These are phyloP conservation scores for Heliconius aoede DNA, from an alignment of 2,888 invertebrate species.

Conservation along the genomic window DNA sequence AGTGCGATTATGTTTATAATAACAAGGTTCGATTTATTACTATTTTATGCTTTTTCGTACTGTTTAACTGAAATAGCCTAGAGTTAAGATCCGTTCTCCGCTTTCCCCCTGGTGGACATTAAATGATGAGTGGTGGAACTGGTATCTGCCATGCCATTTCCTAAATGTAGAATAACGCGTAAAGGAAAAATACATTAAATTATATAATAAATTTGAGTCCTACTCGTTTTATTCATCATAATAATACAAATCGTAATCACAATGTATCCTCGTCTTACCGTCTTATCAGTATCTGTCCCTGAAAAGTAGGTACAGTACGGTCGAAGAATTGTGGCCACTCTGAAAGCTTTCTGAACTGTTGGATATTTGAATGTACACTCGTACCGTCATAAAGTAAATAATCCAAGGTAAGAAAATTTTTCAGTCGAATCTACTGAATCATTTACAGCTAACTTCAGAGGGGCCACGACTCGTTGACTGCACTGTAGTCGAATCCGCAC, in stretches of 20 bases:
- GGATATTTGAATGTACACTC: too few species aligned
- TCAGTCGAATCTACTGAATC: too few species aligned
- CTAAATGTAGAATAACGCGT: neutral
- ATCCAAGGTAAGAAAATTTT: too few species aligned
- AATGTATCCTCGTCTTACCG: constrained; percentile 3
- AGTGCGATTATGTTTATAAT: neutral
- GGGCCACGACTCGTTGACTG: neutral
- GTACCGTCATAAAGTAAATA: too few species aligned
- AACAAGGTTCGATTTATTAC: neutral
- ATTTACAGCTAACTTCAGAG: neutral
- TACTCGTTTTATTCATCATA: neutral
- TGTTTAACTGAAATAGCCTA: too few species aligned
- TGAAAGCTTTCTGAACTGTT: neutral
- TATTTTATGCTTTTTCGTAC: too few species aligned
- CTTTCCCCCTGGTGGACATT: too few species aligned
- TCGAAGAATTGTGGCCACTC: neutral
- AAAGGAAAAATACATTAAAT: neutral
- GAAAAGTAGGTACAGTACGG: constrained; percentile 24
- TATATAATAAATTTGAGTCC: neutral
- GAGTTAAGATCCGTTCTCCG: too few species aligned
- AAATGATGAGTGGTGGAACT: too few species aligned
- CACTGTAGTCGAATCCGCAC: constrained; percentile 30
- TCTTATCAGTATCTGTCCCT: constrained; percentile 30
- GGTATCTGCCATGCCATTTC: too few species aligned
- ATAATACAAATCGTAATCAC: constrained; percentile 18